Conservation (phyloP, 2,888 invertebrate genomes). For the Cerastis leucographa region DNA sequence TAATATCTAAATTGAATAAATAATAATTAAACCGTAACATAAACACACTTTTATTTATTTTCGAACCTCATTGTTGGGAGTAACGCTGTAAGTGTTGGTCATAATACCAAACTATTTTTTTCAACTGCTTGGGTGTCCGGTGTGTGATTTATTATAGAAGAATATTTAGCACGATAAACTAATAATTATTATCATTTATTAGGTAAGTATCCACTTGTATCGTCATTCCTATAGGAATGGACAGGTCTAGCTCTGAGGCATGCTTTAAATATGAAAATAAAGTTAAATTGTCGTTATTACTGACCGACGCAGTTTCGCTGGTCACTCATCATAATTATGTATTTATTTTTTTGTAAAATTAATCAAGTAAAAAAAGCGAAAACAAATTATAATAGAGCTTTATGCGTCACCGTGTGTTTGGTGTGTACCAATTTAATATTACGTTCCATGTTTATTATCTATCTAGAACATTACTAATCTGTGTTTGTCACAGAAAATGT, state of each 20-base stretch:
- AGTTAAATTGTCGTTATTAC: no score
- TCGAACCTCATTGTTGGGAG: not conserved
- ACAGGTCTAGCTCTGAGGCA: no score
- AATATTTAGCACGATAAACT: not conserved
- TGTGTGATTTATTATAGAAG: not conserved
- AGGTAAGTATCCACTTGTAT: not conserved
- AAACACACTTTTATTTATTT: slow-evolving; percentile 4
- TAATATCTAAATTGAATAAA: slow-evolving; percentile 13
- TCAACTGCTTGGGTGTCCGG: not conserved
- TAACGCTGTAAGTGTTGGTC: not conserved
- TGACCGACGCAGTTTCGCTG: no score
- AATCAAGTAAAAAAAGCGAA: no score
- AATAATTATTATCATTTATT: not conserved
- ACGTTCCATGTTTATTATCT: no score
- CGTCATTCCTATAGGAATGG: not conserved
- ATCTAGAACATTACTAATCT: not conserved
- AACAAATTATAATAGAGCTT: no score
- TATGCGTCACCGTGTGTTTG: no score
- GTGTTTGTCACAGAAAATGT: not conserved
- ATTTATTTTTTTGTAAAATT: no score
- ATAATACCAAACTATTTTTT: not conserved
- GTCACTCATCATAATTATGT: no score
- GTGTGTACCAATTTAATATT: no score
- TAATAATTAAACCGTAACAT: not conserved
- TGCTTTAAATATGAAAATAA: no score